phyloP scores from a whole-genome alignment of 2,113 vertebrate genomes.

The Rhinopithecus roxellana region DNA sequence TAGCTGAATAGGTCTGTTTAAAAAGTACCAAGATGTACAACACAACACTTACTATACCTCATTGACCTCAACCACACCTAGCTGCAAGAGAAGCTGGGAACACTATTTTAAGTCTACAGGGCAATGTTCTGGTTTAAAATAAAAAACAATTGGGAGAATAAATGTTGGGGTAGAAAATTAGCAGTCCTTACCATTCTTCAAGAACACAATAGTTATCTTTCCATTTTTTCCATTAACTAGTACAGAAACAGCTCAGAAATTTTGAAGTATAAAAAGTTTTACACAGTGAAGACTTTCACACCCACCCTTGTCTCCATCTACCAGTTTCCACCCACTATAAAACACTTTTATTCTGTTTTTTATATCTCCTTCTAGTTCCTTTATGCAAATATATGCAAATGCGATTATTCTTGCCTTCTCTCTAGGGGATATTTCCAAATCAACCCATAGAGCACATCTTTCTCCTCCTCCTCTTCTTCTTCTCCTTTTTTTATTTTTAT shows the following conservation, averaged over 20 bases:
- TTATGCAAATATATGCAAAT: slow-evolving; percentile 64
- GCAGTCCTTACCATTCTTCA: not conserved
- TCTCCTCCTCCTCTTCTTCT: not conserved
- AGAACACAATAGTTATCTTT: not conserved
- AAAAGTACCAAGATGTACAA: not conserved
- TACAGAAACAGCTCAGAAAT: slow-evolving; percentile 53
- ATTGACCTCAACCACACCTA: not conserved
- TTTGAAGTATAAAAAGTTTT: slow-evolving; percentile 61
- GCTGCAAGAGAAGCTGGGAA: slow-evolving; percentile 27
- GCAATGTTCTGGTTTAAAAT: not conserved
- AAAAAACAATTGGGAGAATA: not conserved
- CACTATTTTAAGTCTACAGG: not conserved
- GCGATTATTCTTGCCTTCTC: slow-evolving; percentile 48
- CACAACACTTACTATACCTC: not conserved
- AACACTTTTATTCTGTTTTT: slow-evolving; percentile 68
- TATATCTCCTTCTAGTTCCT: slow-evolving; percentile 55
- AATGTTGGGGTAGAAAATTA: not conserved
- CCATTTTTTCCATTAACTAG: slow-evolving; percentile 30
- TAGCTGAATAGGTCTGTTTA: not conserved
- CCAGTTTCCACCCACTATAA: slow-evolving; percentile 67
- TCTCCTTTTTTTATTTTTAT: not conserved
- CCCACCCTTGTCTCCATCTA: slow-evolving; percentile 71
- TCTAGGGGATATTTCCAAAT: slow-evolving; percentile 32
- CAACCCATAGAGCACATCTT: not conserved
- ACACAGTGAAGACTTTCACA: slow-evolving; percentile 67